Evolutionary conservation across 1,140 invertebrate species (phyloP).

Genomic region (Heliconius melpomene): DNA sequence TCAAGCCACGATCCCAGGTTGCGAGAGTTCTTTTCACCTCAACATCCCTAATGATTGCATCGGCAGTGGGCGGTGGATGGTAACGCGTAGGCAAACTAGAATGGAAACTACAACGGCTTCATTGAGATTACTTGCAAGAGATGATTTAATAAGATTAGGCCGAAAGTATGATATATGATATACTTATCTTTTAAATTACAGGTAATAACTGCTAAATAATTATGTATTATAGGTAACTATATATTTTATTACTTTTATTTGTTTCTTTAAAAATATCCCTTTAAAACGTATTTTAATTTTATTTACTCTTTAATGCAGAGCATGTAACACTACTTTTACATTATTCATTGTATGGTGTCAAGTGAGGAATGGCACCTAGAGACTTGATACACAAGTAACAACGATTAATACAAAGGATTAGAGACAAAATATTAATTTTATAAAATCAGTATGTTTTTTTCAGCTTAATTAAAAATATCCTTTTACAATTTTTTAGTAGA

Average conservation of each 20-base stretch:
- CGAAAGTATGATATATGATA: neutral
- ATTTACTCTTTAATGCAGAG: neutral
- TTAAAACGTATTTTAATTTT: neutral
- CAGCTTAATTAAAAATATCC: neutral
- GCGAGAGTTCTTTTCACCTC: neutral
- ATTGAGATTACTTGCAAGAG: conserved; percentile 28
- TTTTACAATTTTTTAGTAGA: neutral
- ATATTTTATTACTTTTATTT: neutral
- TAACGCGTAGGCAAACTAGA: conserved; percentile 66
- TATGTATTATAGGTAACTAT: too few relatives aligned
- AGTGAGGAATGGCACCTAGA: neutral
- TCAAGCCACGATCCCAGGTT: neutral
- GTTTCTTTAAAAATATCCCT: neutral
- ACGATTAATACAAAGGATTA: neutral
- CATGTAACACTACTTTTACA: conserved; percentile 41
- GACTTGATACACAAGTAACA: neutral
- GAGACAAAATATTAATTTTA: neutral
- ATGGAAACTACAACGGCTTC: conserved; percentile 48
- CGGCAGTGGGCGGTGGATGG: conserved; percentile 55
- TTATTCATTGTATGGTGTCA: conserved; percentile 53
- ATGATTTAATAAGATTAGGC: neutral
- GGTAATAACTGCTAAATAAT: too few relatives aligned
- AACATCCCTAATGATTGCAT: conserved; percentile 34
- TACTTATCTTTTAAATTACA: too few relatives aligned
- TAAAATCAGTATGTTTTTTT: neutral